These are phyloP conservation scores for Ectemnius continuus DNA, from an alignment of 2,888 invertebrate species.

Conservation along the genomic window DNA sequence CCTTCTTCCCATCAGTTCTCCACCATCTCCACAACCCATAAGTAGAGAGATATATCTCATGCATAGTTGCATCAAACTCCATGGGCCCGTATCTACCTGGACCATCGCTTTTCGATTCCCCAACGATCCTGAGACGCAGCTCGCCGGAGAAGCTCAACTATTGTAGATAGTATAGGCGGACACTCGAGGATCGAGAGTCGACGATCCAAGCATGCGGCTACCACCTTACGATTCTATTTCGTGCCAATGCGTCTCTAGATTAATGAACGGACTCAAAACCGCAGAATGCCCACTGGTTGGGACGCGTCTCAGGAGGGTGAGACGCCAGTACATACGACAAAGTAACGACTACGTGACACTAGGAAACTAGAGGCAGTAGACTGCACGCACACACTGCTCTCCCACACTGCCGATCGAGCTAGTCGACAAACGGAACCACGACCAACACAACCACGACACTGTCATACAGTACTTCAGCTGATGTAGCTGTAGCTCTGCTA, in stretches of 20 bases:
- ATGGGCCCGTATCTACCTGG: no score
- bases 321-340: neutral
- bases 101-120: no score
- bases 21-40: constrained; percentile 18
- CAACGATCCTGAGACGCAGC: no score
- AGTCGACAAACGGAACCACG: neutral
- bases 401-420: constrained; percentile 32
- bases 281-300: neutral
- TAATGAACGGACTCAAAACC: constrained; percentile 29
- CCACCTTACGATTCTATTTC: no score
- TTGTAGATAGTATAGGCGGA: no score
- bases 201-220: no score
- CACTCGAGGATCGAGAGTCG: no score
- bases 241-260: neutral
- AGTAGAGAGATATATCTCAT: constrained; percentile 34
- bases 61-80: constrained; percentile 21
- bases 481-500: no score
- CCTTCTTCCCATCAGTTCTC: no score
- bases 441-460: no score
- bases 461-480: no score
- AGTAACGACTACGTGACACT: constrained; percentile 40
- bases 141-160: no score
- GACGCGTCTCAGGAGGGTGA: neutral
- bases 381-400: constrained; percentile 35
- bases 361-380: constrained; percentile 48